Percentiles rank a stretch among this genome's conserved stretches.
Evolutionary conservation across 1,140 invertebrate genomes (phyloP).

Genomic region (Asobara japonica): DNA sequence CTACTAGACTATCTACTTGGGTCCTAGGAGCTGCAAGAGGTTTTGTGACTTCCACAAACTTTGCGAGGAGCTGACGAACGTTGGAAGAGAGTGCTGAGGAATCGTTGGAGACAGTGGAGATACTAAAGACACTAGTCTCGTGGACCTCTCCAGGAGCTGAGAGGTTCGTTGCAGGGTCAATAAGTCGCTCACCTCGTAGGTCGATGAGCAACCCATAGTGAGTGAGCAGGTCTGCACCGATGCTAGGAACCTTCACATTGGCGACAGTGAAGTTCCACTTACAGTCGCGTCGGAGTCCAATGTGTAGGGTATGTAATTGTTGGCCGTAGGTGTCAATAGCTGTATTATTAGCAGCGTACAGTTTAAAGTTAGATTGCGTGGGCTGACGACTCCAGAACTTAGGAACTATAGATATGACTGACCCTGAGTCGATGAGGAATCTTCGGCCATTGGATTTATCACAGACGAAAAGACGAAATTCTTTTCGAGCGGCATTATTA

Average conservation of each 20-base stretch:
- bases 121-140: not conserved
- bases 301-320: not conserved
- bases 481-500: not conserved
- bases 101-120: no score
- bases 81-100: slow-evolving; percentile 37
- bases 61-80: slow-evolving; percentile 25
- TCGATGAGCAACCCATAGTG: slow-evolving; percentile 37
- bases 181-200: slow-evolving; percentile 22
- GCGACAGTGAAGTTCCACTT: slow-evolving; percentile 32
- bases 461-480: slow-evolving; percentile 17
- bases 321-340: slow-evolving; percentile 28
- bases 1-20: slow-evolving; percentile 48
- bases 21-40: slow-evolving; percentile 30
- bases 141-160: not conserved
- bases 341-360: slow-evolving; percentile 33
- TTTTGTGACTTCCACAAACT: slow-evolving; percentile 56
- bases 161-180: slow-evolving; percentile 22
- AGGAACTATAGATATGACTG: slow-evolving; percentile 25
- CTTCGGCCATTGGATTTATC: not conserved
- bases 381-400: not conserved
- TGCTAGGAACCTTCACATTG: slow-evolving; percentile 32
- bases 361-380: not conserved
- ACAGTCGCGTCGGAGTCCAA: slow-evolving; percentile 10
- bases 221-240: slow-evolving; percentile 37
- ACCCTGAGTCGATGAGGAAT: slow-evolving; percentile 36